Percentiles rank a stretch among this genome's conserved stretches.
Conservation (phyloP, 1,140 invertebrate species). For the Drosophila pallidifrons region DNA sequence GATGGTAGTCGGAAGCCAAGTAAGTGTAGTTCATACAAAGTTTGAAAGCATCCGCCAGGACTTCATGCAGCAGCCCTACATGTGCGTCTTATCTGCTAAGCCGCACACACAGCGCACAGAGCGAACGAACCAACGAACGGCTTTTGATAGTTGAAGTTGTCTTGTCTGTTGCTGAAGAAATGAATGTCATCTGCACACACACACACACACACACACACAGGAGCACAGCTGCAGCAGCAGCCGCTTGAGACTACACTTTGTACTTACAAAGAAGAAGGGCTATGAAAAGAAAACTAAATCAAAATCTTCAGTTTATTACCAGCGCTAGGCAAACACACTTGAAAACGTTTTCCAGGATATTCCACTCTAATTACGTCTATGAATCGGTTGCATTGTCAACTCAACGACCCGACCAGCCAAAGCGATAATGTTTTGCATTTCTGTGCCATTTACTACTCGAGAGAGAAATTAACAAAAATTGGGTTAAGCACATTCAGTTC, state of each 20-base stretch:
- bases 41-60: slow-evolving; percentile 41
- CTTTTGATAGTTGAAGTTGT: slow-evolving; percentile 46
- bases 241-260: slow-evolving; percentile 21
- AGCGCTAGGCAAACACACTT: slow-evolving; percentile 31
- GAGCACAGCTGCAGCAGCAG: slow-evolving; percentile 17
- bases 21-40: slow-evolving; percentile 55
- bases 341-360: slow-evolving; percentile 1
- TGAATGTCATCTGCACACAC: slow-evolving; percentile 54
- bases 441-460: not conserved
- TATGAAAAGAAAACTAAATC: slow-evolving; percentile 24
- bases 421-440: slow-evolving; percentile 40
- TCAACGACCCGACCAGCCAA: slow-evolving; percentile 13
- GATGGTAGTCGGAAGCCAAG: slow-evolving; percentile 19
- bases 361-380: slow-evolving; percentile 24
- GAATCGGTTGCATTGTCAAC: slow-evolving; percentile 29
- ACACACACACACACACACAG: too few species aligned
- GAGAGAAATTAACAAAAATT: slow-evolving; percentile 67
- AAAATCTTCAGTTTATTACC: slow-evolving; percentile 33
- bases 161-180: slow-evolving; percentile 50
- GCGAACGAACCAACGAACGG: slow-evolving; percentile 9
- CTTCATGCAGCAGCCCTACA: slow-evolving; percentile 34
- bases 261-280: not conserved
- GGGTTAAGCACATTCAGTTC: slow-evolving; percentile 60
- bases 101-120: slow-evolving; percentile 24
- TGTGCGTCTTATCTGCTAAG: slow-evolving; percentile 52